Evolutionary conservation across 2,797 vertebrate genomes (phyloP).

Genomic region (Eidolon dupreanum): DNA sequence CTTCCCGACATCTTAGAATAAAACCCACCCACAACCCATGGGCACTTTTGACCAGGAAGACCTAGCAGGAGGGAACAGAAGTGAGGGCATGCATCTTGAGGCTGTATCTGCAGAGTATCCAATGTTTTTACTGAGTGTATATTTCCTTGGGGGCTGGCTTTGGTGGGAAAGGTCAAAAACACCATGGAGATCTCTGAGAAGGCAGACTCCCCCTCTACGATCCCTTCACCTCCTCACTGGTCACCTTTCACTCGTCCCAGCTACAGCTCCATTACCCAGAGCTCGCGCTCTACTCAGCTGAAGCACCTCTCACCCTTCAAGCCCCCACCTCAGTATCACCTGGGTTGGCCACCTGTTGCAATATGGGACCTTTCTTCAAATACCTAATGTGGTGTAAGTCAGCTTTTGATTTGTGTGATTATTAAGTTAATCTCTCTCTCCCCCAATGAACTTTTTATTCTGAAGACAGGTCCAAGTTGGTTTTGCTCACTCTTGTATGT

Average conservation of each 20-base stretch:
- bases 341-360: neutral
- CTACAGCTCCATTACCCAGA: neutral
- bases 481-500: neutral
- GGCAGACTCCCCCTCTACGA: accelerated
- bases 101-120: neutral
- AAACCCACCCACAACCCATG: too few species aligned
- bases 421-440: neutral
- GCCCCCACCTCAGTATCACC: neutral
- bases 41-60: neutral
- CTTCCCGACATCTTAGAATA: neutral
- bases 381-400: neutral
- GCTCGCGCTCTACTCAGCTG: neutral
- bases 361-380: neutral
- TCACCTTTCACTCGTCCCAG: neutral
- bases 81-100: neutral
- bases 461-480: neutral
- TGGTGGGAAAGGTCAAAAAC: neutral
- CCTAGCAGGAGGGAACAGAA: neutral
- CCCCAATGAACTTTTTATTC: neutral
- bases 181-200: neutral
- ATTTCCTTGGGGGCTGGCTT: neutral
- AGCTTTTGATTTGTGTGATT: neutral
- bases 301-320: neutral
- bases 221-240: neutral
- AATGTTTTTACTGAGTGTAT: neutral